Percentiles rank a stretch among this genome's conserved stretches.
Evolutionary conservation across 1,140 invertebrate species (phyloP).

Genomic region (Sitodiplosis mosellana): DNA sequence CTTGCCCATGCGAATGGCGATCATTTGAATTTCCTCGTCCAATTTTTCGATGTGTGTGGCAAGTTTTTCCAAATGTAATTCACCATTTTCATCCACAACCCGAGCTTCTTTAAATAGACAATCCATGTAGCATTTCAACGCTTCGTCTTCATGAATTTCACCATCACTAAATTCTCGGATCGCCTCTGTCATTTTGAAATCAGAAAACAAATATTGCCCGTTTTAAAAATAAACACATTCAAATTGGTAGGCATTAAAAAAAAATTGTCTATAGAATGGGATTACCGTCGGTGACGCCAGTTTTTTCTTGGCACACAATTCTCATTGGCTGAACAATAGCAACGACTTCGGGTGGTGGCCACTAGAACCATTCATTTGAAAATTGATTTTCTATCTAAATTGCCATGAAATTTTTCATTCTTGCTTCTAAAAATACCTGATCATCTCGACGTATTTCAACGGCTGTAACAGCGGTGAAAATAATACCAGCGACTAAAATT

Average conservation of each 20-base stretch:
- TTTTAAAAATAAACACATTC: too few species aligned
- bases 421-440: too few species aligned
- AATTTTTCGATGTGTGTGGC: conserved; percentile 10
- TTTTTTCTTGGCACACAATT: background rate
- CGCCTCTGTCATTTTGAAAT: conserved; percentile 8
- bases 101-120: conserved; percentile 17
- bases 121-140: conserved; percentile 18
- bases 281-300: background rate
- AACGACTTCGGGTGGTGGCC: background rate
- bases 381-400: too few species aligned
- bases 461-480: too few species aligned
- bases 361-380: background rate
- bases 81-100: conserved; percentile 19
- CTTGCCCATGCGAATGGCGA: conserved; percentile 14
- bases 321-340: background rate
- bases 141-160: conserved; percentile 15
- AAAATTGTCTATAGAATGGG: background rate
- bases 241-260: background rate
- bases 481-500: too few species aligned
- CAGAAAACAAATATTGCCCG: too few species aligned
- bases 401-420: too few species aligned
- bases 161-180: conserved; percentile 19
- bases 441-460: too few species aligned
- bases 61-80: conserved; percentile 17
- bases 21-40: conserved; percentile 10